phyloP scores from a whole-genome alignment of 2,888 invertebrate genomes.

The Lasioglossum pauxillum region DNA sequence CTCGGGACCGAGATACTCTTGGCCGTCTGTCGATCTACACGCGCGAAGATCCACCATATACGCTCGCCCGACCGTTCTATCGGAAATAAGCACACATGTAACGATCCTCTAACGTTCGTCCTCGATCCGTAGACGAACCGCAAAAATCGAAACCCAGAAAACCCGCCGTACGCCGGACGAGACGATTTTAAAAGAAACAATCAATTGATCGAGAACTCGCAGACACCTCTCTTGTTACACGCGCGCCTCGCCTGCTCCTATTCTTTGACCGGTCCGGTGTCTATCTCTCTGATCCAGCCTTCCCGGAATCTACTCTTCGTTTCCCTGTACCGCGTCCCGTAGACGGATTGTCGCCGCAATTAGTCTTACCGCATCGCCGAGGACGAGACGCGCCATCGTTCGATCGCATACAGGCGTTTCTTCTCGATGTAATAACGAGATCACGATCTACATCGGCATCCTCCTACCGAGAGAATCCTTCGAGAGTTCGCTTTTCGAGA shows the following conservation, averaged over 20 bases:
- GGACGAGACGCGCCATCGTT: constrained; percentile 9
- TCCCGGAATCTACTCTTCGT: constrained; percentile 7
- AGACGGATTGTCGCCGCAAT: constrained; percentile 5
- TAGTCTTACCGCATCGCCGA: constrained; percentile 19
- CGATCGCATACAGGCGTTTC: constrained; percentile 26
- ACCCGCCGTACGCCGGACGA: constrained; percentile 2
- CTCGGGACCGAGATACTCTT: constrained; percentile 83
- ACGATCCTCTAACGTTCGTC: background rate
- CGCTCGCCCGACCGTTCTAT: constrained; percentile 53
- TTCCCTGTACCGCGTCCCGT: constrained; percentile 7
- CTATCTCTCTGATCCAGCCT: background rate
- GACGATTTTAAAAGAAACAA: background rate
- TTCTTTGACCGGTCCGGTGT: constrained; percentile 23
- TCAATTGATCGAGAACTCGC: constrained; percentile 6
- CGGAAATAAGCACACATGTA: constrained; percentile 55
- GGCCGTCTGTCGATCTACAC: constrained; percentile 79
- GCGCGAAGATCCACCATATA: constrained; percentile 79
- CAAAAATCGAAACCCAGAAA: constrained; percentile 19
- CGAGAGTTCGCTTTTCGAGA: background rate
- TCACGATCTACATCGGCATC: constrained; percentile 29
- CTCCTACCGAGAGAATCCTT: constrained; percentile 48
- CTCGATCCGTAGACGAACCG: background rate
- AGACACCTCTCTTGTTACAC: constrained; percentile 28
- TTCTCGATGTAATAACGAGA: constrained; percentile 51
- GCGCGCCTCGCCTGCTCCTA: constrained; percentile 7